Base-by-base conservation (phyloP, 2,888 invertebrate genomes). In the Sinopyrophorus schimmeli region DNA sequence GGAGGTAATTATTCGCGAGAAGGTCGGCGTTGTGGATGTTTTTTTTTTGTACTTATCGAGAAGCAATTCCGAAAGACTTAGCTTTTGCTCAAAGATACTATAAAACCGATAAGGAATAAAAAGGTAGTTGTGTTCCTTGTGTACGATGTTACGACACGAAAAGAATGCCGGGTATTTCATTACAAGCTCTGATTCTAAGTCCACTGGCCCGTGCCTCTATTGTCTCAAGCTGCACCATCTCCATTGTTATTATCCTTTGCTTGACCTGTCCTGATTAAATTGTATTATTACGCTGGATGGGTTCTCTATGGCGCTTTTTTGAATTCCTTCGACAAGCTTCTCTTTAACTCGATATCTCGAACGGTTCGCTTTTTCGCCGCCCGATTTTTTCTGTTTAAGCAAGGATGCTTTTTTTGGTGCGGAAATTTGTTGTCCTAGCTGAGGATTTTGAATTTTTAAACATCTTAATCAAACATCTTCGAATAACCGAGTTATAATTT, bases 151-250 rank as follows among this genome's bases (percentile, higher is more conserved):
- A 43, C 42, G 55, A 54, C 37, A 47, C 47, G 54, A 55, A 55
- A 58, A 50, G 58, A 55, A 58, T 58, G 48, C 44, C 37, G 54
- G 58, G 54, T 58, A 58, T 64, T 64, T 64, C 64, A 64, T 64
- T 64, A 62, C 58, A 60, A 60, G 58, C 60, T 58, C 57, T 61
- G 63, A 64, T 64, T 64, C 59, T 61, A 57, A 55, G 60, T 61
- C 63, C 61, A 58, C 55, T 59, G 59, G 61, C 59, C 57, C 52
- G 60, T 61, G 54, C 54, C 53, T 57, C 59, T 56, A 62, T 62
- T 62, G 60, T 62, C 59, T 60, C 60, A 58, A 46, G 53, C 55
- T 56, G 46, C 53, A 50, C 43, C 53, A 47, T 48, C 51, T 54
- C 58, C 46, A 53, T 53, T 54, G 53, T 56, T 54, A 56, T 58